A percentile compares a stretch with the other conserved stretches of the same genome.
These are phyloP conservation scores for Oryzias woworae DNA, from an alignment of 2,113 vertebrate species.

Conservation along the genomic window DNA sequence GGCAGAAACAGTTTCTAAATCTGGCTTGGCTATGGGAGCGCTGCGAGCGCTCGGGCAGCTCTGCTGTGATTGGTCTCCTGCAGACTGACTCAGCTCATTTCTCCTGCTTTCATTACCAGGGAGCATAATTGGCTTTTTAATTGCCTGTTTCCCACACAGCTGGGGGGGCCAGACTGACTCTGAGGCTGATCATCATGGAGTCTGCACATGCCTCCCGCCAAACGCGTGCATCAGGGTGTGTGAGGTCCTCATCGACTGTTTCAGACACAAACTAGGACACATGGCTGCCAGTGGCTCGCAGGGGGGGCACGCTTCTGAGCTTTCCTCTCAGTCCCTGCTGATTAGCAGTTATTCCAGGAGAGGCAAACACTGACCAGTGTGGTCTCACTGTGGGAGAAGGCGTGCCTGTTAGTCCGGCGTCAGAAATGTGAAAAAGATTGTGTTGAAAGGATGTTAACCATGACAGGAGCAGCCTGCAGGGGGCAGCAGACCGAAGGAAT, in stretches of 20 bases:
- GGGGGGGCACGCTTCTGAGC: too few relatives aligned
- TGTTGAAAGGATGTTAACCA: too few relatives aligned
- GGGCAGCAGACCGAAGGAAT: too few relatives aligned
- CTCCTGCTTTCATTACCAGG: conserved; percentile 55
- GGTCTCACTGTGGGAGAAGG: too few relatives aligned
- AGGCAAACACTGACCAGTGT: too few relatives aligned
- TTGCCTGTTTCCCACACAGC: conserved; percentile 68
- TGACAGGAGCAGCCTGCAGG: too few relatives aligned
- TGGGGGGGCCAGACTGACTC: conserved; percentile 59
- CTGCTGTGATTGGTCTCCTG: conserved; percentile 43
- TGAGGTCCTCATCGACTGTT: conserved; percentile 7
- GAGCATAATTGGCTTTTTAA: conserved; percentile 74
- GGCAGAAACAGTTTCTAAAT: conserved; percentile 16
- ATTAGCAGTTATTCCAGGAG: too few relatives aligned
- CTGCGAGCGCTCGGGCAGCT: conserved; percentile 25
- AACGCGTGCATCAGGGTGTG: conserved; percentile 15
- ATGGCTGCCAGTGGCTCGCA: not conserved
- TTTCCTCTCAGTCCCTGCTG: too few relatives aligned
- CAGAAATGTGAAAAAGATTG: too few relatives aligned
- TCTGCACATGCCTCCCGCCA: conserved; percentile 35
- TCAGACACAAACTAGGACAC: conserved; percentile 21
- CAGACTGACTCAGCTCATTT: conserved; percentile 56
- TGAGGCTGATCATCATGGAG: conserved; percentile 59
- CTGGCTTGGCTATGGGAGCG: conserved; percentile 20
- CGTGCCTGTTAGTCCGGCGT: too few relatives aligned